phyloP scores from a whole-genome alignment of 2,797 vertebrate species.

The Rhinella marina region DNA sequence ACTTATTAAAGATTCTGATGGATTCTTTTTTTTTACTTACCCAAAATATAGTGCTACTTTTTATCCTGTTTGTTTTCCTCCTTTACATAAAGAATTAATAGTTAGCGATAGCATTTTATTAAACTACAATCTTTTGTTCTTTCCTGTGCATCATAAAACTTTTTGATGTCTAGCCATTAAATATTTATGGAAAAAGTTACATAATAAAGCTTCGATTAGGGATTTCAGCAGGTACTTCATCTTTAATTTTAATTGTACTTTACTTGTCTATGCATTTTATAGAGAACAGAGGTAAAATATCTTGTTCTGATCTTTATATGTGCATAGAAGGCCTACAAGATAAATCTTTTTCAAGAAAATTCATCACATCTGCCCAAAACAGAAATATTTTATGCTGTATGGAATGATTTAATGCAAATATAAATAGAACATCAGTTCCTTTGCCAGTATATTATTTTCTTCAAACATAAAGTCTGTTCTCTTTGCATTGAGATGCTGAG shows the following conservation, averaged over 20 bases:
- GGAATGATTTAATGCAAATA: slow-evolving; percentile 45
- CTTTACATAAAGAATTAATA: no score
- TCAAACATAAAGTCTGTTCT: slow-evolving; percentile 40
- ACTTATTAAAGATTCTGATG: no score
- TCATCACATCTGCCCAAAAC: slow-evolving; percentile 48
- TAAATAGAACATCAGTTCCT: slow-evolving; percentile 56
- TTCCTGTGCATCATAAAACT: slow-evolving; percentile 42
- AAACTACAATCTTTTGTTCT: slow-evolving; percentile 26
- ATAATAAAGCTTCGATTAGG: slow-evolving; percentile 49
- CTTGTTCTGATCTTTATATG: slow-evolving; percentile 37
- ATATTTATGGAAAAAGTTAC: slow-evolving; percentile 47
- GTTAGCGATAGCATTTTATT: slow-evolving; percentile 4
- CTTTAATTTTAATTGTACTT: slow-evolving; percentile 52
- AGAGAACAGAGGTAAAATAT: slow-evolving; percentile 40
- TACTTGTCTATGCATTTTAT: slow-evolving; percentile 25
- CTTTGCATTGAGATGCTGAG: slow-evolving; percentile 33
- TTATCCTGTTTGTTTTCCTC: neutral
- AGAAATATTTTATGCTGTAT: slow-evolving; percentile 53
- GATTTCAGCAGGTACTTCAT: slow-evolving; percentile 32
- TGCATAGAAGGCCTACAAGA: slow-evolving; percentile 29
- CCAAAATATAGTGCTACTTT: neutral
- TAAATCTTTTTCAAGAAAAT: slow-evolving; percentile 28
- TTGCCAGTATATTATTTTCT: slow-evolving; percentile 47
- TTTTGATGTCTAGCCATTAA: slow-evolving; percentile 47
- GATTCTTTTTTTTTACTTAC: no score